phyloP scores from a whole-genome alignment of 2,888 invertebrate genomes.

The Strigamia maritima region DNA sequence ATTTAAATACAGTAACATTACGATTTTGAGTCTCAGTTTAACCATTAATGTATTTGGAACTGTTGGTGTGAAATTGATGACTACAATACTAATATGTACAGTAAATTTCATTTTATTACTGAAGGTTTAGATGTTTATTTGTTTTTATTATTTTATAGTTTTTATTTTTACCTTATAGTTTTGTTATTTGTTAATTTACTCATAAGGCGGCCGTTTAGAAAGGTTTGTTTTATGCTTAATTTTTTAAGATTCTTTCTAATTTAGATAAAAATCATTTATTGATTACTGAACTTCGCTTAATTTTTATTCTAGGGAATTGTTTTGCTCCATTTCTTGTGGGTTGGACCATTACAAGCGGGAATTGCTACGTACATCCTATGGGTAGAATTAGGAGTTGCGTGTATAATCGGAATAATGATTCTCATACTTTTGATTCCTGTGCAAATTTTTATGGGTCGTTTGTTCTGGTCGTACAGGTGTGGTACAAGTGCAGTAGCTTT shows the following conservation, averaged over 20 bases:
- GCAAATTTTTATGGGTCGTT: constrained; percentile 59
- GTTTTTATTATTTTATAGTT: background rate
- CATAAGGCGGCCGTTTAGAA: background rate
- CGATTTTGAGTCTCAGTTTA: too few relatives aligned
- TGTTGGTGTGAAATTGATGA: too few relatives aligned
- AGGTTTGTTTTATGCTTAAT: background rate
- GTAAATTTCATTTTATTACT: too few relatives aligned
- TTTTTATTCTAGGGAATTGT: constrained; percentile 65
- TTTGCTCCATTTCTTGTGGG: constrained; percentile 87
- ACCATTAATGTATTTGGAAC: too few relatives aligned
- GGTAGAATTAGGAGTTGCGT: constrained; percentile 66
- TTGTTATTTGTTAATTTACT: background rate
- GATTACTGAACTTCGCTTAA: background rate
- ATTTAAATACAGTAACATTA: too few relatives aligned
- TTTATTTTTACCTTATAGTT: constrained; percentile 15
- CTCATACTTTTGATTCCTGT: constrained; percentile 77
- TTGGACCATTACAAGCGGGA: constrained; percentile 78
- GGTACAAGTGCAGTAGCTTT: background rate
- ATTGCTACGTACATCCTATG: constrained; percentile 78
- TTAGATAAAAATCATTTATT: background rate
- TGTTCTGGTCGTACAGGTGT: constrained; percentile 33
- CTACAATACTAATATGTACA: too few relatives aligned
- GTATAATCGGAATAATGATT: constrained; percentile 72
- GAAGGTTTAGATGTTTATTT: background rate
- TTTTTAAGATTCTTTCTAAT: background rate